phyloP scores from a whole-genome alignment of 2,113 vertebrate genomes.

The Syrmaticus mikado region DNA sequence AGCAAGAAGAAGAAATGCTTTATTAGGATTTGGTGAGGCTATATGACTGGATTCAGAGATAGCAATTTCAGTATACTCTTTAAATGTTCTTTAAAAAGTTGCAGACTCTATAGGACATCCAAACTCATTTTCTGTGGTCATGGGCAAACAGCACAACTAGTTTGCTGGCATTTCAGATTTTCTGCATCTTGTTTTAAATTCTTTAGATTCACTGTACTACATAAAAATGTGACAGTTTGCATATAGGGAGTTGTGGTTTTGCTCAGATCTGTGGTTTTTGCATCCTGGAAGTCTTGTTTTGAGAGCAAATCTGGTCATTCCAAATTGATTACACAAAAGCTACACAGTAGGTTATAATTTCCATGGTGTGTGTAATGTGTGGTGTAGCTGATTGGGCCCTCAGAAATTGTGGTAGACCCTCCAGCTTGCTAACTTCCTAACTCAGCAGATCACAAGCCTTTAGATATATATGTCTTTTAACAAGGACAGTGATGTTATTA shows the following conservation, averaged over 20 bases:
- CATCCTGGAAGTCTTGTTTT: constrained; percentile 74
- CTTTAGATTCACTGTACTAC: constrained; percentile 47
- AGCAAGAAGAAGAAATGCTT: neutral
- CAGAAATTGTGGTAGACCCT: constrained; percentile 63
- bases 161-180: constrained; percentile 53
- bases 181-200: constrained; percentile 46
- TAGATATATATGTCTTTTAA: constrained; percentile 36
- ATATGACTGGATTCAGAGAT: neutral
- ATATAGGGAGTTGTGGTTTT: constrained; percentile 63
- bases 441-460: constrained; percentile 65
- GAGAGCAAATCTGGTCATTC: constrained; percentile 62
- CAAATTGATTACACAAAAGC: constrained; percentile 65
- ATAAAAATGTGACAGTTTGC: constrained; percentile 60
- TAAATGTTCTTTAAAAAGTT: constrained; percentile 5
- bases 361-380: constrained; percentile 70
- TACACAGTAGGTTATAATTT: constrained; percentile 69
- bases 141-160: neutral
- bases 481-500: constrained; percentile 59
- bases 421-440: constrained; percentile 68
- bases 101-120: neutral
- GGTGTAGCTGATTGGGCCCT: constrained; percentile 67
- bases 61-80: neutral
- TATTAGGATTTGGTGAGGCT: neutral
- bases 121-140: constrained; percentile 14
- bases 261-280: constrained; percentile 55